Evolutionary conservation across 2,888 invertebrate genomes (phyloP), one percentile per base, ranked within the genome.

Genomic region (Cyclophora punctaria): DNA sequence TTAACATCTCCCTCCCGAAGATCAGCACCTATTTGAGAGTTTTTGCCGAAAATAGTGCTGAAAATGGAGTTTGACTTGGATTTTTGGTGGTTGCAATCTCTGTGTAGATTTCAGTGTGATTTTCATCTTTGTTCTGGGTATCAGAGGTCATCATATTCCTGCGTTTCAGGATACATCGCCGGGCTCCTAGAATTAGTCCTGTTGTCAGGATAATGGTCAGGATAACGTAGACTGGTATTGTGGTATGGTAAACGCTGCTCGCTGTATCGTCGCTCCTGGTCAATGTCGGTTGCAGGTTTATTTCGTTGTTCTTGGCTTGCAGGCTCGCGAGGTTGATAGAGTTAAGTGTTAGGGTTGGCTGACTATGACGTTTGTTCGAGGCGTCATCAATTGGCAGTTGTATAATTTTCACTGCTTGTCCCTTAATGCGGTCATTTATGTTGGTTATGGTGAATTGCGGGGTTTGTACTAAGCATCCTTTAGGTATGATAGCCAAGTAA

Each of bases 11-110:
- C 50, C 48, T 41, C 53, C 49, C 48, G 48, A n/a, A 50, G 48
- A 53, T 45, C 52, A 53, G 53, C 48, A 48, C 35, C 34, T 50
- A 53, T 53, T 45, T 45, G 43, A 50, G 50, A 53, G 20, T 48
- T 35, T 46, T 50, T 20, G 53, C 46, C 50, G 53, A 50, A 44
- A 53, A 53, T 53, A 50, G 46, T 47, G 50, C 50, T 53, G 50
- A 48, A 41, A 45, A 50, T 48, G 48, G 46, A 46, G 50, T 41
- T n/a, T 46, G 45, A 35, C 45, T 47, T 42, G 50, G 6, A 41
- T 41, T 47, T 41, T 37, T 41, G 41, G 41, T 41, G 7, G 41
- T 34, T 3, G 20, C 33, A 3, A 41, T 41, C 3, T 20, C 20
- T 20, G 43, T 20, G 20, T 43, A 20, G 20, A 20, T 20, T 20